Base-by-base conservation (phyloP, 1,140 invertebrate species). In the Meloidogyne floridensis region DNA sequence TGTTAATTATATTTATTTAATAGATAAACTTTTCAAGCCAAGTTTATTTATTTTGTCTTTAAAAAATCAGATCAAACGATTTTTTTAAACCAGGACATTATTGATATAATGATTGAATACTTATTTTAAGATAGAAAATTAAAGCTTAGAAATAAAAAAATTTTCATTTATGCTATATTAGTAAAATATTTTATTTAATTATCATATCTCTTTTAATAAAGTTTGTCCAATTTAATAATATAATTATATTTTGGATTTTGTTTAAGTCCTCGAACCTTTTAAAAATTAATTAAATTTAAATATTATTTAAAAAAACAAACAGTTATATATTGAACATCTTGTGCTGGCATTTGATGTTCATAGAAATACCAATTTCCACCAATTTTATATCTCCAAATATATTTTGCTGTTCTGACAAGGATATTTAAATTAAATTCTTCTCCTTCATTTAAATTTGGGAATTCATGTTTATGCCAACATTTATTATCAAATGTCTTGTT, bases 171-270 rank as follows among this genome's bases (percentile, higher is more conserved):
- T 20, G 20, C 20, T 20, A 20, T 20, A 20, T 20, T 20, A 20
- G 20, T 20, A 20, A 20, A 20, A 20, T 20, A 32, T 32, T n/a
- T 32, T 32, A 32, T 32, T 32, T 32, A 32, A 2, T 32, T 32
- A 32, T 32, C 32, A 32, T 2, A 47, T 47, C 5, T 47, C 47
- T 47, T 47, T 47, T 3, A 65, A 65, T 65, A 65, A n/a, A 65
- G 7, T 65, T 65, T 65, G n/a, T 65, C 59, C n/a, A 65, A 65
- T 65, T 65, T 65, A 65, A 65, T 65, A 65, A 65, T 65, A n/a
- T 65, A n/a, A 7, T 4, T 7, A 65, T n/a, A 65, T 7, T 65
- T 65, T 65, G 59, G n/a, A n/a, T 65, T 5, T 65, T 65, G 15
- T 65, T 65, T 11, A n/a, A 65, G n/a, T n/a, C 59, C 59, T n/a